These are phyloP conservation scores for Euleptes europaea DNA, from an alignment of 2,113 vertebrate species.

Conservation along the genomic window DNA sequence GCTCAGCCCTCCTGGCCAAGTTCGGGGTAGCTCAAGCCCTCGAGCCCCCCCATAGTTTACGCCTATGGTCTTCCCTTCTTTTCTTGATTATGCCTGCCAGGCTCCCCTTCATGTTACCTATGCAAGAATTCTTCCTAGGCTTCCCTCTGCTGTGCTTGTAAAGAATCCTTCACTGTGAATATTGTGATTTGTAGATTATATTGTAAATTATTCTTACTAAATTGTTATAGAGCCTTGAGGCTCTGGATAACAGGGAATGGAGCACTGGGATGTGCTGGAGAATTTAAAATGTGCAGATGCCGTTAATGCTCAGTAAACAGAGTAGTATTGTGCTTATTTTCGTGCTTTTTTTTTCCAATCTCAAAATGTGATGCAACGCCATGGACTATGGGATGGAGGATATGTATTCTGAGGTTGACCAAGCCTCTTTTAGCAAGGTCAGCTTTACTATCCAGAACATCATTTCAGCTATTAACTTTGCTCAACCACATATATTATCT, in stretches of 20 bases:
- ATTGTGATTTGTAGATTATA: not conserved
- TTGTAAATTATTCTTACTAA: not conserved
- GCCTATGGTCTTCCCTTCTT: not conserved
- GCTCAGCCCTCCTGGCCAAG: no score
- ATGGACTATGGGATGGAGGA: not conserved
- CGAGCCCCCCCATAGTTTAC: no score
- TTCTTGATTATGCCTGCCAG: not conserved
- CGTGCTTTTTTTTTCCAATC: not conserved
- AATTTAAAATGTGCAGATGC: not conserved
- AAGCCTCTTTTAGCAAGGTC: not conserved
- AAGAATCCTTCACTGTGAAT: not conserved
- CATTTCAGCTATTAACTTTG: not conserved
- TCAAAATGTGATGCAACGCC: not conserved
- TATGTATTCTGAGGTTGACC: not conserved
- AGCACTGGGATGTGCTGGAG: not conserved
- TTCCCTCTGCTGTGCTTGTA: not conserved
- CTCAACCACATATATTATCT: not conserved
- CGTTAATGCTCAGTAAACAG: not conserved
- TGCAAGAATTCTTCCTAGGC: not conserved
- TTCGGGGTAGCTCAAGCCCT: no score
- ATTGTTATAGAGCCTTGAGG: not conserved
- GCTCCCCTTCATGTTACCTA: no score
- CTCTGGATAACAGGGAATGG: not conserved
- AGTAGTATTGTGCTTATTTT: not conserved
- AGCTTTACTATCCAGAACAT: not conserved